These are phyloP conservation scores for Chiridota heheva DNA, from an alignment of 35 echinoderm and acorn worm genomes.

Conservation along the genomic window DNA sequence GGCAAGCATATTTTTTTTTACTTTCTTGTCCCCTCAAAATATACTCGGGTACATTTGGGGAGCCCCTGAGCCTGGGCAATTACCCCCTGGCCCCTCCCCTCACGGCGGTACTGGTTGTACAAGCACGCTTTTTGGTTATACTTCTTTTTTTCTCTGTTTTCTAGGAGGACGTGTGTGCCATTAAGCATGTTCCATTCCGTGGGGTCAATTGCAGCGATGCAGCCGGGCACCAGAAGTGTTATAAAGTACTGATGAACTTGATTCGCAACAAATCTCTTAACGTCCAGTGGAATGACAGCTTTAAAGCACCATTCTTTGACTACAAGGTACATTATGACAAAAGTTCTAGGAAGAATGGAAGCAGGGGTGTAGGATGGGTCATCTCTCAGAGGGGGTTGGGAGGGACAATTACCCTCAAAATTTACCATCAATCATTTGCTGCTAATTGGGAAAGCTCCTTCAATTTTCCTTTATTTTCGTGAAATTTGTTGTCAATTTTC, in stretches of 20 bases:
- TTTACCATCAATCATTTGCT: too few species aligned
- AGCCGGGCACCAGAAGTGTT: slow-evolving; percentile 62
- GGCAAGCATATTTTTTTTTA: too few species aligned
- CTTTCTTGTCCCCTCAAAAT: too few species aligned
- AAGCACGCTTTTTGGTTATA: too few species aligned
- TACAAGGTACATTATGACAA: slow-evolving; percentile 59
- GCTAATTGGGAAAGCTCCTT: too few species aligned
- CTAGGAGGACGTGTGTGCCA: slow-evolving; percentile 74
- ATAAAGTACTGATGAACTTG: slow-evolving; percentile 35
- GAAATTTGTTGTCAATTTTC: too few species aligned
- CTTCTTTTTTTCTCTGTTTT: not conserved
- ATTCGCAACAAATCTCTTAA: slow-evolving; percentile 15
- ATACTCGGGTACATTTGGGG: too few species aligned
- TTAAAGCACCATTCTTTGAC: slow-evolving; percentile 77
- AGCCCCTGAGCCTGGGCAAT: too few species aligned
- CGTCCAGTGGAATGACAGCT: slow-evolving; percentile 66
- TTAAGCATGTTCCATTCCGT: slow-evolving; percentile 77
- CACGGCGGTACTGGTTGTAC: too few species aligned
- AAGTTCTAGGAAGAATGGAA: not conserved
- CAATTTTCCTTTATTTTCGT: too few species aligned
- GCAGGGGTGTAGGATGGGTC: not conserved
- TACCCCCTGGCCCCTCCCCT: too few species aligned
- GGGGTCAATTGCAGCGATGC: slow-evolving; percentile 91
- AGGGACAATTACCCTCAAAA: slow-evolving; percentile 23
- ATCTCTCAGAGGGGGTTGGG: not conserved